phyloP scores from a whole-genome alignment of 2,888 invertebrate genomes.

The Nipponacmea schrenckii region DNA sequence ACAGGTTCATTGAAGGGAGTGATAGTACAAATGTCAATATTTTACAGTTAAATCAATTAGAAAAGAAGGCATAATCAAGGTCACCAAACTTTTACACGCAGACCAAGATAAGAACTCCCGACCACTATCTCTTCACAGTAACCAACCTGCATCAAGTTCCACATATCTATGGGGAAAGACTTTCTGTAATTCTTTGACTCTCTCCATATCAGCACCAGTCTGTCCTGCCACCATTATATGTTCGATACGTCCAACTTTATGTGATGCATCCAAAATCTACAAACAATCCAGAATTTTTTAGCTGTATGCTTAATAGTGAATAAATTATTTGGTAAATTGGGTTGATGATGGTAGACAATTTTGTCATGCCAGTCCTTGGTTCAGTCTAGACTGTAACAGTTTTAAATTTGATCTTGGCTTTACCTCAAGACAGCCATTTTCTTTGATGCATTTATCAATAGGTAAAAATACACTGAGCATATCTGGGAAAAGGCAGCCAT shows the following conservation, averaged over 20 bases:
- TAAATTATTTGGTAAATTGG: too few species aligned
- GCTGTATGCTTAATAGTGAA: too few species aligned
- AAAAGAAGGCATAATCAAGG: too few species aligned
- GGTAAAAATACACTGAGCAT: conserved; percentile 53
- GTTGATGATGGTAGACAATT: too few species aligned
- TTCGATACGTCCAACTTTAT: conserved; percentile 54
- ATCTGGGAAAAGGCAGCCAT: conserved; percentile 51
- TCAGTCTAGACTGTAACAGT: neutral
- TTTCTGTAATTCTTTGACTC: conserved; percentile 44
- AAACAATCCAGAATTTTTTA: too few species aligned
- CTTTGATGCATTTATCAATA: conserved; percentile 40
- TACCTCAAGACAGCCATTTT: conserved; percentile 53
- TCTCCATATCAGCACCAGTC: conserved; percentile 47
- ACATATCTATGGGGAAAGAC: conserved; percentile 39
- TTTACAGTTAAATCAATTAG: too few species aligned
- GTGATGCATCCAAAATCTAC: conserved; percentile 47
- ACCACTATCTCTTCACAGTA: too few species aligned
- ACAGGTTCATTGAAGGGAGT: too few species aligned
- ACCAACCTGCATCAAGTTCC: conserved; percentile 54
- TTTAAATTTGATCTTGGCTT: neutral
- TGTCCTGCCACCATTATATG: conserved; percentile 49
- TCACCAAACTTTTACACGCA: too few species aligned
- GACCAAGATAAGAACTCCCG: too few species aligned
- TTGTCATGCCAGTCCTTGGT: neutral
- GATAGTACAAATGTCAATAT: too few species aligned